These are phyloP conservation scores for Cotesia vestalis DNA, from an alignment of 1,140 invertebrate species.

Conservation along the genomic window DNA sequence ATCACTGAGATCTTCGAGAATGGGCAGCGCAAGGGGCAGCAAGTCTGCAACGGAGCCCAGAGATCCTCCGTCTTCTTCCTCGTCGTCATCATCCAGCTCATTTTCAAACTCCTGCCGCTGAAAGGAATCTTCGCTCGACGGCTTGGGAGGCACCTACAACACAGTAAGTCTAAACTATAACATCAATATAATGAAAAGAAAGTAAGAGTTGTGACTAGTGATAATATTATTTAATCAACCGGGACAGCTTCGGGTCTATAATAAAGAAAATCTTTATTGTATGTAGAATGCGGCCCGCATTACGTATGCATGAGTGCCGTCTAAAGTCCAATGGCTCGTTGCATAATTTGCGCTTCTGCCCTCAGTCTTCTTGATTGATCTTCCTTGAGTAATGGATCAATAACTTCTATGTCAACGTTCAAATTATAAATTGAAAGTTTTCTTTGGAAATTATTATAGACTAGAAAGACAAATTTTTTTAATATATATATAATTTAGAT, in stretches of 20 bases:
- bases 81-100: conserved; percentile 30
- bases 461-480: neutral
- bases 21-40: conserved; percentile 53
- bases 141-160: conserved; percentile 40
- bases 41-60: conserved; percentile 53
- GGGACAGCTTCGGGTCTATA: no score
- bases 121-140: conserved; percentile 46
- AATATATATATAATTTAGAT: no score
- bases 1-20: conserved; percentile 61
- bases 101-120: conserved; percentile 42
- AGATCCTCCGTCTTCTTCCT: conserved; percentile 46
- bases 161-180: conserved; percentile 35
- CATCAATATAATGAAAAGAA: conserved; percentile 8
- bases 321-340: neutral
- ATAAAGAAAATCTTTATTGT: conserved; percentile 3
- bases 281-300: neutral
- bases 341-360: conserved; percentile 29
- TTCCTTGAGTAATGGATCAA: conserved; percentile 46
- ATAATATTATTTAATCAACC: conserved; percentile 8
- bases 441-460: neutral
- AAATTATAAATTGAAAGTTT: neutral
- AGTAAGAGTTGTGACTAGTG: conserved; percentile 7
- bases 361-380: conserved; percentile 37
- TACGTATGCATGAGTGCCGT: conserved; percentile 18
- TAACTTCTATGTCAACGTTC: conserved; percentile 13